Percentiles rank a stretch among this genome's conserved stretches.
These are phyloP conservation scores for Melanotaenia nigrans DNA, from an alignment of 2,797 vertebrate genomes.

Conservation along the genomic window DNA sequence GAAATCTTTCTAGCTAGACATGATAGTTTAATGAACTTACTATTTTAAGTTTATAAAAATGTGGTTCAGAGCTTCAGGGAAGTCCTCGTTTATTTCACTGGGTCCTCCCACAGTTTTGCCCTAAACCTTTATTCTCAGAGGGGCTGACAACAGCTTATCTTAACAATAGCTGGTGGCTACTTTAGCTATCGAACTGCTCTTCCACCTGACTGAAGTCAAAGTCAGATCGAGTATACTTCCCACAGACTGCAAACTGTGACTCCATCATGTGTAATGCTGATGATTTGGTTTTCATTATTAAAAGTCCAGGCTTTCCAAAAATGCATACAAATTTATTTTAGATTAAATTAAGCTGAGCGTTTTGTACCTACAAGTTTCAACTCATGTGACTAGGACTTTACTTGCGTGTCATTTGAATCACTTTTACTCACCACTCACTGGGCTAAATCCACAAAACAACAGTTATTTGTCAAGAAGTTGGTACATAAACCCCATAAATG, in stretches of 20 bases:
- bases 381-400: conserved; percentile 3
- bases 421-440: conserved; percentile 4
- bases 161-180: conserved; percentile 36
- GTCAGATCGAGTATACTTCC: conserved; percentile 69
- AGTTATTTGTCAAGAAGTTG: not conserved
- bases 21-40: not conserved
- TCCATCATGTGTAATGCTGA: conserved; percentile 39
- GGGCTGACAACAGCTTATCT: conserved; percentile 7
- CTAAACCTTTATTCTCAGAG: not conserved
- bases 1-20: not conserved
- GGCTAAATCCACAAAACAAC: not conserved
- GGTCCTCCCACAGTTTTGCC: conserved; percentile 6
- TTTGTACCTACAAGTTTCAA: conserved; percentile 10
- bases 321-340: not conserved
- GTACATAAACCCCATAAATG: not conserved
- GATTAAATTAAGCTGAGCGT: not conserved
- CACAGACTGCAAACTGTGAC: conserved; percentile 77
- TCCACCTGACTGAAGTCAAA: conserved; percentile 67
- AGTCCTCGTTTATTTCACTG: not conserved
- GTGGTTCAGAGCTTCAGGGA: not conserved
- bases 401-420: not conserved
- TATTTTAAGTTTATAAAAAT: conserved; percentile 1
- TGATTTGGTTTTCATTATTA: conserved; percentile 20
- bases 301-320: conserved; percentile 2
- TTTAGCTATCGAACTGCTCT: conserved; percentile 62